Conservation (phyloP, 1,140 invertebrate species). For the Dufourea novaeangliae region DNA sequence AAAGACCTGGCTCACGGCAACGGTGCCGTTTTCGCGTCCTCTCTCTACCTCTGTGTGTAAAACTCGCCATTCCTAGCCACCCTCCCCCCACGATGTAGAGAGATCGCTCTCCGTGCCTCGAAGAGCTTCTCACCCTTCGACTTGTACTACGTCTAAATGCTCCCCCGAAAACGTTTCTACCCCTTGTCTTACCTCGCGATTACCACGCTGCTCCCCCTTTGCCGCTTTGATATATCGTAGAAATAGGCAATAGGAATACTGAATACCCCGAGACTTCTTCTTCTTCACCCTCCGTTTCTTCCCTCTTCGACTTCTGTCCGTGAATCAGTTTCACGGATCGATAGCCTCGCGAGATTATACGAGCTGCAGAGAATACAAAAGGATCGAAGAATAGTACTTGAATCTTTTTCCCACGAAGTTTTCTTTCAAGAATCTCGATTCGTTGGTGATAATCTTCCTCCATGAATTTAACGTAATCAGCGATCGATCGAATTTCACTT, state of each 20-base stretch:
- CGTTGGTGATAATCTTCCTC: too few relatives aligned
- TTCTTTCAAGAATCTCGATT: too few relatives aligned
- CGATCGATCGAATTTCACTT: too few relatives aligned
- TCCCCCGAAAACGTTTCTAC: conserved; percentile 38
- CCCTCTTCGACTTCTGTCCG: not conserved
- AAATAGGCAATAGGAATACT: conserved; percentile 53
- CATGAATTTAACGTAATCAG: too few relatives aligned
- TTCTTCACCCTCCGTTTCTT: not conserved
- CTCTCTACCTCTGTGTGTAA: conserved; percentile 8
- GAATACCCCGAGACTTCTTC: conserved; percentile 1
- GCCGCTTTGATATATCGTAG: conserved; percentile 40
- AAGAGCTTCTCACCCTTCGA: conserved; percentile 46
- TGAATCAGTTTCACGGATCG: conserved; percentile 45
- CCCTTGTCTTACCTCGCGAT: conserved; percentile 51
- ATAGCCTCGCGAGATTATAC: conserved; percentile 36
- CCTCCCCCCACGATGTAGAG: conserved; percentile 5
- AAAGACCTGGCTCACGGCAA: not conserved
- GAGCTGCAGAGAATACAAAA: too few relatives aligned
- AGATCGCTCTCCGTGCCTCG: conserved; percentile 27
- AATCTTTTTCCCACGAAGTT: too few relatives aligned
- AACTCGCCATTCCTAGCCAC: conserved; percentile 17
- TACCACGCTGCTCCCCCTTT: conserved; percentile 12
- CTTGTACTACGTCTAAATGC: conserved; percentile 49
- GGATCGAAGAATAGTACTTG: too few relatives aligned
- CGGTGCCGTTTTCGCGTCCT: conserved; percentile 8